Base-by-base conservation (phyloP, 2,888 invertebrate species). In the Congeria kusceri region DNA sequence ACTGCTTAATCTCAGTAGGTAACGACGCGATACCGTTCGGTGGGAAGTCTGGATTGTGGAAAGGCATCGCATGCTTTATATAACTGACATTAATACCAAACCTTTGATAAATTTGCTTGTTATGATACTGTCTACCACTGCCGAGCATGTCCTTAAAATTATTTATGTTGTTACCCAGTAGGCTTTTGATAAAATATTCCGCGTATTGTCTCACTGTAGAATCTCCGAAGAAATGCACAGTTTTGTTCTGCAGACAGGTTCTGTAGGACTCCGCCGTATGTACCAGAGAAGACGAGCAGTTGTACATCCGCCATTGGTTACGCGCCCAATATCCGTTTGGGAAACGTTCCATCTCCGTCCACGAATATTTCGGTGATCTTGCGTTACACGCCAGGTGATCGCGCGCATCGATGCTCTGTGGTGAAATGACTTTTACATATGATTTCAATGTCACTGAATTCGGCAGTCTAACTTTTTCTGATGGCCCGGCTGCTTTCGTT, bases 31-130 rank as follows among this genome's bases (percentile, higher is more conserved):
- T 72, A n/a, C 61, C 67, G 27, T 71, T 47, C 23, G 61, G 44
- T 11, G 68, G 64, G 4, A 82, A 73, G 53, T 75, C 39, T 11
- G 46, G 56, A 59, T 78, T 75, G 53, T 82, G 72, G 28, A 72
- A 78, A 23, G 81, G 81, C 68, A 82, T 67, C 59, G 71, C 81
- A 27, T 77, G 81, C 47, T 78, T 78, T 11, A 57, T 25, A 32
- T 68, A 82, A 18, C 20, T 62, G 7, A 75, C 25, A 44, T 63
- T 63, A 1, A 81, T 77, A 46, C 70, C 62, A 28, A 49, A 53
- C 3, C 49, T 39, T 25, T 25, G 53, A 64, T 39, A 81, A 7
- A 66, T 39, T n/a, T 74, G 15, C 3, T 53, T 29, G 4, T 20
- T n/a, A 39, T 81, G 74, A 64, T 74, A 81, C 4, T 20, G 23